Conservation (phyloP, 2,888 invertebrate species). For the Adineta ricciae region DNA sequence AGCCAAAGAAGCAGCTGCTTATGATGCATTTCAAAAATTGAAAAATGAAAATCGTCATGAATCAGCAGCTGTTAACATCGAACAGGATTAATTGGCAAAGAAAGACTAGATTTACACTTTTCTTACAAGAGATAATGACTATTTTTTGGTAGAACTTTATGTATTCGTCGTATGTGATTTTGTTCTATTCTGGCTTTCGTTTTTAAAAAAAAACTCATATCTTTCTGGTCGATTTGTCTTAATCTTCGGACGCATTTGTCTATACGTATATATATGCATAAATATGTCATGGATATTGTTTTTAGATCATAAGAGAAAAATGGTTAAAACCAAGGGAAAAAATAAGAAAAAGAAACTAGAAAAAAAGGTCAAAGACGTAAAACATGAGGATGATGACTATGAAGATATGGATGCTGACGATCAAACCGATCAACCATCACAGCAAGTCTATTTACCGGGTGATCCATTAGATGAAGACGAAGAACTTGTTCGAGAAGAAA, state of each 20-base stretch:
- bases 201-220: too few relatives aligned
- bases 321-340: neutral
- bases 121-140: neutral
- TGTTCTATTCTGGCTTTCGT: too few relatives aligned
- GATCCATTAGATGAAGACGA: conserved; percentile 25
- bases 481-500: conserved; percentile 77
- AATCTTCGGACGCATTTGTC: too few relatives aligned
- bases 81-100: neutral
- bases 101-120: neutral
- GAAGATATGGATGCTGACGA: neutral
- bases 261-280: too few relatives aligned
- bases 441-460: neutral
- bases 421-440: too few relatives aligned
- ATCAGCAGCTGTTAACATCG: conserved; percentile 22
- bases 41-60: conserved; percentile 23
- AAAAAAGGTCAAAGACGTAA: neutral
- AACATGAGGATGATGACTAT: neutral
- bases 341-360: neutral
- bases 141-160: too few relatives aligned
- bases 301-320: neutral
- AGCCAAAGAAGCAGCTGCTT: conserved; percentile 62
- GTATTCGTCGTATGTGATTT: too few relatives aligned
- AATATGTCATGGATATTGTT: neutral
- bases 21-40: conserved; percentile 24
- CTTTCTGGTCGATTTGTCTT: too few relatives aligned